A percentile compares a stretch with the other conserved stretches of the same genome.
phyloP scores from a whole-genome alignment of 2,797 vertebrate genomes.

The Capromys pilorides region DNA sequence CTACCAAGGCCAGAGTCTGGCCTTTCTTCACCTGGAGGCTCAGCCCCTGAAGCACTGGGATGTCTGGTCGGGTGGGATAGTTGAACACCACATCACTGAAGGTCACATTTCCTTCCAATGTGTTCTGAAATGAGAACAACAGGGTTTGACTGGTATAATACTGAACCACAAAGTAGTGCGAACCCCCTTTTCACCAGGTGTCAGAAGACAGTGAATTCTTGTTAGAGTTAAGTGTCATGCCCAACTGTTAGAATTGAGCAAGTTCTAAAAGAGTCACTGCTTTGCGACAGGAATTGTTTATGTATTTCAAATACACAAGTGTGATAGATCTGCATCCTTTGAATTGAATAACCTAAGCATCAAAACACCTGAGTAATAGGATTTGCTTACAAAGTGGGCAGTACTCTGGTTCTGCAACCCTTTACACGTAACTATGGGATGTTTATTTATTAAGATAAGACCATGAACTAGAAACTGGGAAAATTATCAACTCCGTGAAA shows the following conservation, averaged over 20 bases:
- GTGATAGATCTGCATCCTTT: background rate
- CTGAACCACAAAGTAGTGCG: background rate
- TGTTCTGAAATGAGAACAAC: constrained; percentile 83
- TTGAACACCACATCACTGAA: constrained; percentile 91
- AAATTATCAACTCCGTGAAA: background rate
- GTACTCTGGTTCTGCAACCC: background rate
- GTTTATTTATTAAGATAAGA: constrained; percentile 31
- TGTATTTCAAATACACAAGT: background rate
- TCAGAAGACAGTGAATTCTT: background rate
- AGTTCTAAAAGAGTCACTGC: background rate
- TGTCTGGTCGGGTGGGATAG: constrained; percentile 92
- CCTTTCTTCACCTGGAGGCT: constrained; percentile 92
- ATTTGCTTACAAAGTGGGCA: background rate
- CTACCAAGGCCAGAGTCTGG: constrained; percentile 95
- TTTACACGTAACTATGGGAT: background rate
- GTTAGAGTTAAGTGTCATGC: background rate
- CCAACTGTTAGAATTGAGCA: background rate
- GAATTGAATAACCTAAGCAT: background rate
- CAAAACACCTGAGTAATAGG: background rate
- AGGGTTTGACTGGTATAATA: background rate
- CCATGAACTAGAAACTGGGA: background rate
- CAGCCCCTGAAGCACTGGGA: constrained; percentile 91
- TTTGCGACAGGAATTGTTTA: background rate
- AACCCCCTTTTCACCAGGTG: background rate
- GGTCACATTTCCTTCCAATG: constrained; percentile 88